Evolutionary conservation across 1,140 invertebrate species (phyloP), one percentile per base, ranked within the genome.

Genomic region (Druon quercuslanigerum): DNA sequence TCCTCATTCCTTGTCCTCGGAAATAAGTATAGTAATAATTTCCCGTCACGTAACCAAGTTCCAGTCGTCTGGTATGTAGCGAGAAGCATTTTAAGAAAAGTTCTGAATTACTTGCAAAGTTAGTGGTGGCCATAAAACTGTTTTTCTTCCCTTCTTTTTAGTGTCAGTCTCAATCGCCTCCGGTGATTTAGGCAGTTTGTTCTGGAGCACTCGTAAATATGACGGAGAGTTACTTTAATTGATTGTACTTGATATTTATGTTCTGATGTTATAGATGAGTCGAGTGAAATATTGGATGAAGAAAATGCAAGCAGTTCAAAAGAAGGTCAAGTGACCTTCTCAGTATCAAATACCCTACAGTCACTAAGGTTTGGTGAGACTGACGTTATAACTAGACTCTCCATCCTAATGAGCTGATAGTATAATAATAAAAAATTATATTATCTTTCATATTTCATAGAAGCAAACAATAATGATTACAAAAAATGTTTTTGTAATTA

Each of bases 21-120:
- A 66, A 3, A 25, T 3, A 66, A 25, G 20, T 25, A 25, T 25
- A 25, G 3, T 25, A 25, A 16, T 66, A 25, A 66, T 66, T 66
- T 66, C 60, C 8, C 60, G 60, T 66, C 60, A 66, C 60, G 60
- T 66, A 66, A 66, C 33, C 25, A 33, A 46, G 25, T 66, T 66
- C 33, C 60, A 66, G 40, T 66, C 60, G 33, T 33, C 60, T 46
- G 33, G 25, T 66, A 46, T 46, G 25, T 16, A n/a, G 25, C 60
- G n/a, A 40, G 60, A 66, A 66, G 60, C 4, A 9, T 40, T 66
- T 40, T n/a, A 66, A 8, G 25, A 40, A 16, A 66, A 66, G 60
- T 66, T 66, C 25, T 66, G 60, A 66, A 66, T 33, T 40, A 66
- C 60, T 40, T 66, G 33, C 20, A 66, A 66, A 66, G 60, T 66